Evolutionary conservation across 1,140 invertebrate genomes (phyloP).

Genomic region (Aricia agestis): DNA sequence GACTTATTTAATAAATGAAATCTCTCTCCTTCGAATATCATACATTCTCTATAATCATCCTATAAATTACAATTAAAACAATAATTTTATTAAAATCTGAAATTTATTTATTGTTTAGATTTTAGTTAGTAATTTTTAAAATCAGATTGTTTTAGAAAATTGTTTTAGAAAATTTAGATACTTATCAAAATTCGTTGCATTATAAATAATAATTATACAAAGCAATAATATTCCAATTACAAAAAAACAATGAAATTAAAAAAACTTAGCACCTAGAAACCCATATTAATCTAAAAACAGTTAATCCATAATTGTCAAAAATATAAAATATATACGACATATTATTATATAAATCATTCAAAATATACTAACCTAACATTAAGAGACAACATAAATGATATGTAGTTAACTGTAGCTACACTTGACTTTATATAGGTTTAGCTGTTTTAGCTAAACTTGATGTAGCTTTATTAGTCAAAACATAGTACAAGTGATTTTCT

Average conservation of each 20-base stretch:
- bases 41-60: neutral
- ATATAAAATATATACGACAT: neutral
- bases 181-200: constrained; percentile 3
- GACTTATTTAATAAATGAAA: too few species aligned
- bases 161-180: neutral
- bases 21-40: neutral
- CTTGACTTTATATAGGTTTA: too few species aligned
- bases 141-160: neutral
- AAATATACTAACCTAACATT: neutral
- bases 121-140: neutral
- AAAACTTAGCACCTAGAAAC: constrained; percentile 12
- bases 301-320: constrained; percentile 7
- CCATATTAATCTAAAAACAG: neutral
- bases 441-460: neutral
- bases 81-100: neutral
- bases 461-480: too few species aligned
- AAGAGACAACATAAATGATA: neutral
- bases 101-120: neutral
- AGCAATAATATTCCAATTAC: neutral
- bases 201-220: neutral
- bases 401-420: neutral
- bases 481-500: too few species aligned
- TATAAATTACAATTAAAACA: constrained; percentile 1
- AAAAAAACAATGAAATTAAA: neutral
- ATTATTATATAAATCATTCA: neutral